Base-by-base conservation (phyloP, 2,797 vertebrate species). In the Dryobates pubescens region DNA sequence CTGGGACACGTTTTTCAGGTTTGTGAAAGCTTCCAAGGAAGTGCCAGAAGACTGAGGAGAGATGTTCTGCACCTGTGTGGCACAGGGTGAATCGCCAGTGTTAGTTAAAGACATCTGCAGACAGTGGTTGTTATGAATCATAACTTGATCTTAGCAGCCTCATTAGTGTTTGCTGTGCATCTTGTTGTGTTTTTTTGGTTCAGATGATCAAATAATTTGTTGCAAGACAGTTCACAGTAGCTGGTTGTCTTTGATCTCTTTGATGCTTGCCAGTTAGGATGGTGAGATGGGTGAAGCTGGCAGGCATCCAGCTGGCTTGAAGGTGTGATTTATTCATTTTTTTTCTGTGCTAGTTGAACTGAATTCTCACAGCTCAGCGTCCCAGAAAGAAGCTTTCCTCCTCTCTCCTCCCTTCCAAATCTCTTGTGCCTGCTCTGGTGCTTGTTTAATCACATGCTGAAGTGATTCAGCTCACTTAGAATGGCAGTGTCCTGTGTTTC, bases 1-100 rank as follows among this genome's bases (percentile, higher is more conserved):
- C 78, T 41, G 57, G 75, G 76, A 71, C 59, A 34, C 92, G 95
- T 86, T 92, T 90, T 96, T 94, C 95, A 83, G 93, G 90, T 93
- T 94, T 87, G 73, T 67, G 41, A 71, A 83, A 81, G 92, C 82
- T 87, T 81, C 76, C 64, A n/a, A 23, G 83, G 81, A 92, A 69
- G 63, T 36, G 72, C 79, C 76, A 69, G 56, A 62, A 69, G 38
- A 65, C 34, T 74, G 51, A 12, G 68, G 34, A n/a, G 51, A 72
- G 75, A n/a, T 38, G 7, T 0, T 89, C 53, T 22, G 9, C 49
- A 67, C n/a, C 61, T 63, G 20, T 18, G 67, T 67, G 75, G 49
- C 36, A 47, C 23, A 16, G 58, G 62, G 30, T 65, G 67, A 57
- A 20, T 63, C 1, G 23, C 18, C 47, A 56, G 76, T 19, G 62